Evolutionary conservation across 2,888 invertebrate genomes (phyloP).

Genomic region (Eupeodes latifasciatus): DNA sequence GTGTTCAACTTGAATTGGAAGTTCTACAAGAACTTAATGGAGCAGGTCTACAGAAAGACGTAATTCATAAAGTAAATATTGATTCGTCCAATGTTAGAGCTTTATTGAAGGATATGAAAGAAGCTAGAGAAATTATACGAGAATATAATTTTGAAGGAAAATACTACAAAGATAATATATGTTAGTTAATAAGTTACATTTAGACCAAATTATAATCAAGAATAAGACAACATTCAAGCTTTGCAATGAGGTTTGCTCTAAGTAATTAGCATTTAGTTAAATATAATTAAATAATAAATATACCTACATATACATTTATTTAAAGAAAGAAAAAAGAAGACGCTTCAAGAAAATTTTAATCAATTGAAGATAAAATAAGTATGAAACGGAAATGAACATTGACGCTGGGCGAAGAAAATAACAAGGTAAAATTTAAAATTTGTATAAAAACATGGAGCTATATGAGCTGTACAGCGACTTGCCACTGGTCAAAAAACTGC

Average conservation of each 20-base stretch:
- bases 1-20: constrained; percentile 81
- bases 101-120: constrained; percentile 82
- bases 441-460: not conserved
- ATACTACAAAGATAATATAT: constrained; percentile 51
- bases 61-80: constrained; percentile 82
- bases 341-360: constrained; percentile 8
- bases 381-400: not conserved
- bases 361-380: not conserved
- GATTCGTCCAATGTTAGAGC: constrained; percentile 81
- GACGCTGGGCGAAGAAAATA: not conserved
- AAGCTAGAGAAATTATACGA: constrained; percentile 81
- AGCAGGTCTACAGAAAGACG: constrained; percentile 80
- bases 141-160: constrained; percentile 79
- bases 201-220: constrained; percentile 19
- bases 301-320: not conserved
- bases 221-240: constrained; percentile 29
- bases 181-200: constrained; percentile 38
- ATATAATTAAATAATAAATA: constrained; percentile 9
- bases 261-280: constrained; percentile 12
- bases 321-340: constrained; percentile 10
- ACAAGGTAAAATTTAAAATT: not conserved
- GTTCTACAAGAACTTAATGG: constrained; percentile 81
- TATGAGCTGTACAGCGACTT: too few species aligned
- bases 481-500: too few species aligned
- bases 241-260: constrained; percentile 15